phyloP scores from a whole-genome alignment of 2,797 vertebrate genomes.

The Alauda arvensis region DNA sequence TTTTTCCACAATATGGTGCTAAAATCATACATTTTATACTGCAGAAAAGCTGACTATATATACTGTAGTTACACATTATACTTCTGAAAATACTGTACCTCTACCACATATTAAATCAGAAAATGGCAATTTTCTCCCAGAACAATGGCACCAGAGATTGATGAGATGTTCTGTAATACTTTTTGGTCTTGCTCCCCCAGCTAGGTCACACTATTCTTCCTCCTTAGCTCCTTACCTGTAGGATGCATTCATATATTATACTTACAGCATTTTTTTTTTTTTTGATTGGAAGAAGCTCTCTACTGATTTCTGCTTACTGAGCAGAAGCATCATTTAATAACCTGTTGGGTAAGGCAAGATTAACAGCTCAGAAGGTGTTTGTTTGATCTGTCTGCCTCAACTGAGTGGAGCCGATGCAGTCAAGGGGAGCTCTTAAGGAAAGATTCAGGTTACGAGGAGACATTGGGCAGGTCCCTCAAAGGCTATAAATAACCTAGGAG shows the following conservation, averaged over 20 bases:
- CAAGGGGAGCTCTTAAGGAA: constrained; percentile 1
- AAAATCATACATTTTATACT: constrained; percentile 55
- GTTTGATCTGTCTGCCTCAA: constrained; percentile 11
- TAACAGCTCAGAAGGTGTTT: not conserved
- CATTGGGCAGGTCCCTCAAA: constrained; percentile 17
- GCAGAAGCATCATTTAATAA: constrained; percentile 47
- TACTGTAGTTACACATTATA: constrained; percentile 48
- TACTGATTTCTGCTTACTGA: constrained; percentile 16
- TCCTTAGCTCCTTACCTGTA: constrained; percentile 2
- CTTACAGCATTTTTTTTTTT: not conserved
- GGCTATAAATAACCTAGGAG: constrained; percentile 41
- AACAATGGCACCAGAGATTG: not conserved
- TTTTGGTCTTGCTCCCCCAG: constrained; percentile 11
- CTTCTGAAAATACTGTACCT: constrained; percentile 40
- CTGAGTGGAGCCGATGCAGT: not conserved
- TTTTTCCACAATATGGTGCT: constrained; percentile 70
- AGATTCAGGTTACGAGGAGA: constrained; percentile 25
- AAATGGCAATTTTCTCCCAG: not conserved
- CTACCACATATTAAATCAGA: constrained; percentile 28
- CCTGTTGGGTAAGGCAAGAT: constrained; percentile 22
- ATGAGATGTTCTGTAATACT: constrained; percentile 1
- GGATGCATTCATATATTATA: constrained; percentile 9
- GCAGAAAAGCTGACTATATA: constrained; percentile 51
- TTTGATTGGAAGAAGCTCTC: not conserved
- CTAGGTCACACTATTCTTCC: constrained; percentile 3